A percentile compares a stretch with the other conserved stretches of the same genome.
Evolutionary conservation across 2,113 vertebrate genomes (phyloP).

Genomic region (Cyrtonyx montezumae): DNA sequence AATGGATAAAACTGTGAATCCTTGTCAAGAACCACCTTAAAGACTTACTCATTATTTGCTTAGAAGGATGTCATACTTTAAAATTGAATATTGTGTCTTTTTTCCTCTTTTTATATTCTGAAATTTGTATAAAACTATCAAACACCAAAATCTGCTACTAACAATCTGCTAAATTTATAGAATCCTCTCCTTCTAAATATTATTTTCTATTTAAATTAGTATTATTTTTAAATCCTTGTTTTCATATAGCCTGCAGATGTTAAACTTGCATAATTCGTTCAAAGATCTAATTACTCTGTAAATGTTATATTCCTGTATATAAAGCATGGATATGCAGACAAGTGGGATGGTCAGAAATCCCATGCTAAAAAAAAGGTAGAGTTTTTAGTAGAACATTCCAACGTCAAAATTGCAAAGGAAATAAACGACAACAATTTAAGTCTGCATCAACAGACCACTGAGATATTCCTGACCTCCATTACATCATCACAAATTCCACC

Average conservation of each 20-base stretch:
- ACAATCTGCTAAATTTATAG: neutral
- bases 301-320: neutral
- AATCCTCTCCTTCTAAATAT: neutral
- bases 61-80: neutral
- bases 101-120: neutral
- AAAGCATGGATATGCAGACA: conserved; percentile 3
- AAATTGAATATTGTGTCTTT: neutral
- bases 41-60: neutral
- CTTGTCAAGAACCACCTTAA: neutral
- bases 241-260: neutral
- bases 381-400: neutral
- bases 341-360: conserved; percentile 1
- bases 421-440: neutral
- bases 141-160: neutral
- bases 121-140: neutral
- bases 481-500: neutral
- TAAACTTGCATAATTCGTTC: conserved; percentile 3
- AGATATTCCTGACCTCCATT: neutral
- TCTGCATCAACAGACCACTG: neutral
- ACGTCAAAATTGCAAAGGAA: neutral
- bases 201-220: neutral
- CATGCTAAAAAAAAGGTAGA: neutral
- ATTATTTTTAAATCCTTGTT: neutral
- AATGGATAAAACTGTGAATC: neutral
- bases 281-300: neutral